Evolutionary conservation across 2,797 vertebrate species (phyloP).

Genomic region (Psittacula echo): DNA sequence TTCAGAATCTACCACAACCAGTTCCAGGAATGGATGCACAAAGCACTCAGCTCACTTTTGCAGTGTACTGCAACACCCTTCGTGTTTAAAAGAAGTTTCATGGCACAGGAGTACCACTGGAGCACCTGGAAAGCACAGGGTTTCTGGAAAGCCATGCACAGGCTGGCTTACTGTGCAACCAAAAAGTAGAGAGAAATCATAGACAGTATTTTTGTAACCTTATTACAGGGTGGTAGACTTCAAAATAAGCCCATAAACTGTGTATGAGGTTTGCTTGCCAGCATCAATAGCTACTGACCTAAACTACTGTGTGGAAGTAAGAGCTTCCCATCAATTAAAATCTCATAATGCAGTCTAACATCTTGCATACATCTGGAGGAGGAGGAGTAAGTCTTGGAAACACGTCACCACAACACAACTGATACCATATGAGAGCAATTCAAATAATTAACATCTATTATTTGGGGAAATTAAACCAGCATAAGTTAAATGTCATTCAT

Average conservation of each 20-base stretch:
- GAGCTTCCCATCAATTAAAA: neutral
- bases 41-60: neutral
- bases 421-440: neutral
- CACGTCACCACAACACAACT: neutral
- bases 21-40: neutral
- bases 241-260: neutral
- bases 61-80: rapidly evolving
- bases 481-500: neutral
- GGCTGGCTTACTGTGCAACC: neutral
- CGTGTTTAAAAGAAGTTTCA: neutral
- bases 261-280: neutral
- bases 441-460: neutral
- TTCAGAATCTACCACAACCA: neutral
- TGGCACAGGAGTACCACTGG: neutral
- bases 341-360: neutral
- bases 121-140: neutral
- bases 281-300: neutral
- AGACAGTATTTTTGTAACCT: neutral
- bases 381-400: neutral
- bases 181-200: neutral
- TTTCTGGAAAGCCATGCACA: neutral
- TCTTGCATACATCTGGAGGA: neutral
- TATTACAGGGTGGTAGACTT: neutral
- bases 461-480: neutral
- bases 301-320: neutral